Percentiles rank a stretch among this genome's conserved stretches.
Evolutionary conservation across 2,797 vertebrate species (phyloP).

Genomic region (Gila robusta): DNA sequence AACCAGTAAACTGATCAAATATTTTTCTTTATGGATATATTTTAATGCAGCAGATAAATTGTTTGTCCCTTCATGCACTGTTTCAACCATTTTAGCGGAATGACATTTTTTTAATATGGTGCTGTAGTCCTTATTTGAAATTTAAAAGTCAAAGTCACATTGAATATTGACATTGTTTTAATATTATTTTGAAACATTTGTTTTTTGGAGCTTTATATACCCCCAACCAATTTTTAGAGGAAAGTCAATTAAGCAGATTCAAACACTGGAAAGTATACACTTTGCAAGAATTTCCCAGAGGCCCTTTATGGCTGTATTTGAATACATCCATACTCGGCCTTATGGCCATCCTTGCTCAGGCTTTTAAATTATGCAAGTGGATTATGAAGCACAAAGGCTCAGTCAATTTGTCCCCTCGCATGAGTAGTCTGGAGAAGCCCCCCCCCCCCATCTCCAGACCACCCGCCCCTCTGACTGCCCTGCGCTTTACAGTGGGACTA

Average conservation of each 20-base stretch:
- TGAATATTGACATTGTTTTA: neutral
- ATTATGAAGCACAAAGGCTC: constrained; percentile 60
- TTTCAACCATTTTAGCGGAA: too few relatives aligned
- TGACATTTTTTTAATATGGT: too few relatives aligned
- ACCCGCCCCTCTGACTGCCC: constrained; percentile 18
- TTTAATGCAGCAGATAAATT: too few relatives aligned
- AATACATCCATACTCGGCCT: constrained; percentile 19
- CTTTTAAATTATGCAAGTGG: constrained; percentile 57
- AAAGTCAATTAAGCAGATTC: constrained; percentile 30
- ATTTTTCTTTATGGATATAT: too few relatives aligned
- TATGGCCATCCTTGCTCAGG: neutral
- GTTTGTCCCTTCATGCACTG: too few relatives aligned
- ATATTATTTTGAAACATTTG: constrained; percentile 2
- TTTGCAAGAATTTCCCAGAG: constrained; percentile 14
- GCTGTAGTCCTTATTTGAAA: too few relatives aligned
- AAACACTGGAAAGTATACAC: neutral
- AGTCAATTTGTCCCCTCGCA: constrained; percentile 46
- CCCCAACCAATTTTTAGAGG: neutral
- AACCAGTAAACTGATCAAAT: too few relatives aligned
- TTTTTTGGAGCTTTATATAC: constrained; percentile 4
- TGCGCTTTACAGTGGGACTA: constrained; percentile 37
- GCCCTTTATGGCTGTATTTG: neutral
- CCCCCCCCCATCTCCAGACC: constrained; percentile 34
- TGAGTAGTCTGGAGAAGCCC: constrained; percentile 28
- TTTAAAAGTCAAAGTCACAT: neutral